Conservation (phyloP, 2,113 vertebrate species). For the Indri indri region DNA sequence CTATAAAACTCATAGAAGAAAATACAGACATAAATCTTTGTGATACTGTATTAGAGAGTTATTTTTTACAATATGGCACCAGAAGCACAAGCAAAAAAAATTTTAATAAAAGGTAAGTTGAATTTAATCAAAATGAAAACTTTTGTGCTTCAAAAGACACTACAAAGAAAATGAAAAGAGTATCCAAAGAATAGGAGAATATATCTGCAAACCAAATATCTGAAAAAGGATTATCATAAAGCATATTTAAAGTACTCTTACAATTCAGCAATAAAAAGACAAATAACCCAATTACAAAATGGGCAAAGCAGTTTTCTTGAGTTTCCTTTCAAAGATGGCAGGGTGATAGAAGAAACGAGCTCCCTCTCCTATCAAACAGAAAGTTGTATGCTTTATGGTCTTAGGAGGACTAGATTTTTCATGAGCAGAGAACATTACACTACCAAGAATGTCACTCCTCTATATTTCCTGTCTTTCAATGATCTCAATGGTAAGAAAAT, state of each 20-base stretch:
- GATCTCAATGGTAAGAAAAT: background rate
- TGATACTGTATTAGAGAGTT: background rate
- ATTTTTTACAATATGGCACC: background rate
- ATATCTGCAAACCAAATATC: background rate
- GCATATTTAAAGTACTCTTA: background rate
- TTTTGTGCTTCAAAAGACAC: background rate
- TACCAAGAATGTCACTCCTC: background rate
- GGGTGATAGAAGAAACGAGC: background rate
- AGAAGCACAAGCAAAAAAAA: background rate
- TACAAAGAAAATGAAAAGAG: background rate
- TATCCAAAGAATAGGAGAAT: background rate
- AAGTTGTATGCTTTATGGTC: background rate
- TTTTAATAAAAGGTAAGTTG: background rate
- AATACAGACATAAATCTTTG: background rate
- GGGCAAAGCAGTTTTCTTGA: background rate
- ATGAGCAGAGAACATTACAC: background rate
- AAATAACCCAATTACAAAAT: background rate
- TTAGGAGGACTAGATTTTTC: background rate
- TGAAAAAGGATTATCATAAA: background rate
- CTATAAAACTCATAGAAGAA: background rate
- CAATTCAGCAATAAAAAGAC: background rate
- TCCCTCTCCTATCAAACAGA: background rate
- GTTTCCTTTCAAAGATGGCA: background rate
- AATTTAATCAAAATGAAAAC: background rate
- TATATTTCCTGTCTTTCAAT: background rate